A percentile compares a stretch with the other conserved stretches of the same genome.
These are phyloP conservation scores for Streblospio benedicti DNA, from an alignment of 1,140 invertebrate genomes.

Conservation along the genomic window DNA sequence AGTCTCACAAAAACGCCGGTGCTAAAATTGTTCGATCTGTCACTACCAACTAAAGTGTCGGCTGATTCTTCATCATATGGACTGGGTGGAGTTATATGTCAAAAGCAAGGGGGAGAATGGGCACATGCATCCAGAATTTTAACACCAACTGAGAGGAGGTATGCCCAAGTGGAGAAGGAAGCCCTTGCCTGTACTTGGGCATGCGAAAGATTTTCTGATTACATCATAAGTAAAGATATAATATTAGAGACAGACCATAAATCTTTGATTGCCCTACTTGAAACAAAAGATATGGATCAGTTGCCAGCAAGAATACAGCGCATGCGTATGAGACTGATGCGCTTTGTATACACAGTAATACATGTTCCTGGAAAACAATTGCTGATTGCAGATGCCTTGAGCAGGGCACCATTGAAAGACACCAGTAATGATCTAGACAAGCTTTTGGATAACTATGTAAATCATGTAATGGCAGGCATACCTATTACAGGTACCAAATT, in stretches of 20 bases:
- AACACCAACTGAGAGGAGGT: conserved; percentile 17
- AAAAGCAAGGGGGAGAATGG: neutral
- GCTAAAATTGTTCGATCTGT: conserved; percentile 26
- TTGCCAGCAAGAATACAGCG: neutral
- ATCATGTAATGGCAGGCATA: neutral
- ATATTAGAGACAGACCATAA: conserved; percentile 3
- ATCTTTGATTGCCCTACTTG: neutral
- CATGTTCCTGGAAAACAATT: conserved; percentile 1
- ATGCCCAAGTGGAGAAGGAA: conserved; percentile 49
- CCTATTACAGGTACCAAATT: neutral
- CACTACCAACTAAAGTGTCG: conserved; percentile 23
- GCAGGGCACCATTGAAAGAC: too few relatives aligned
- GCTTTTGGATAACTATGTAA: too few relatives aligned
- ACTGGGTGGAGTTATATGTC: neutral
- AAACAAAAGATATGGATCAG: neutral
- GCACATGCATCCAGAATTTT: conserved; percentile 36
- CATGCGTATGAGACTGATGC: conserved; percentile 6
- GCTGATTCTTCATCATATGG: conserved; percentile 28
- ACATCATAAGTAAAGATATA: too few relatives aligned
- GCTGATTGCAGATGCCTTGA: neutral
- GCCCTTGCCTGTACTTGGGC: conserved; percentile 48
- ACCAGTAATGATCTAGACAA: too few relatives aligned
- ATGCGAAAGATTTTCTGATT: conserved; percentile 25
- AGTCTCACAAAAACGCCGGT: conserved; percentile 21
- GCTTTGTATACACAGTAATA: neutral